A percentile compares a stretch with the other conserved stretches of the same genome.
Evolutionary conservation across 2,888 invertebrate species (phyloP).

Genomic region (Drosophila mayaguana): DNA sequence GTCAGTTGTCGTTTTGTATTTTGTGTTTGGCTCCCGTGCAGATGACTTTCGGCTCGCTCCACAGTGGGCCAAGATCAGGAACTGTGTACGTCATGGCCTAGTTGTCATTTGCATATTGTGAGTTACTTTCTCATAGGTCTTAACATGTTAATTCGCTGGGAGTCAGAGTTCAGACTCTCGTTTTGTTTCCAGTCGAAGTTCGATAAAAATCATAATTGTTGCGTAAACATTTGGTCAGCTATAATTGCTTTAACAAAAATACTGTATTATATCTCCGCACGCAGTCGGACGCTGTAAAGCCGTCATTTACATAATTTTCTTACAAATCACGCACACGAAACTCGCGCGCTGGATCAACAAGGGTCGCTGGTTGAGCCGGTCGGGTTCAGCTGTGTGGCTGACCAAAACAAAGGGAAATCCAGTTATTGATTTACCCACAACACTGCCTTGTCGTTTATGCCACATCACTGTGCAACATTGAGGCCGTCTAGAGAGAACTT

Average conservation of each 20-base stretch:
- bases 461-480: conserved; percentile 71
- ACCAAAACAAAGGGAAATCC: conserved; percentile 33
- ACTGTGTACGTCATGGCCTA: conserved; percentile 10
- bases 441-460: conserved; percentile 56
- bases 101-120: conserved; percentile 33
- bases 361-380: background rate
- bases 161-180: conserved; percentile 36
- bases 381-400: conserved; percentile 21
- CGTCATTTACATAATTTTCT: conserved; percentile 78
- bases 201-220: conserved; percentile 76
- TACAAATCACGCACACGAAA: conserved; percentile 72
- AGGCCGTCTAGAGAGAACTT: conserved; percentile 64
- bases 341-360: conserved; percentile 21
- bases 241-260: conserved; percentile 75
- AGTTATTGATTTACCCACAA: conserved; percentile 69
- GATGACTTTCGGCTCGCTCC: conserved; percentile 24
- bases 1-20: conserved; percentile 45
- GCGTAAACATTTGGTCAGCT: conserved; percentile 79
- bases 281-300: conserved; percentile 58
- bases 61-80: conserved; percentile 19
- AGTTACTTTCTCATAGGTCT: conserved; percentile 31
- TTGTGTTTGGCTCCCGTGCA: conserved; percentile 47
- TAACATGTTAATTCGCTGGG: conserved; percentile 22
- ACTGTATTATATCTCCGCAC: conserved; percentile 49
- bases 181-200: background rate